These are phyloP conservation scores for Oscheius sp. DNA, from an alignment of 1,140 invertebrate species.

Conservation along the genomic window DNA sequence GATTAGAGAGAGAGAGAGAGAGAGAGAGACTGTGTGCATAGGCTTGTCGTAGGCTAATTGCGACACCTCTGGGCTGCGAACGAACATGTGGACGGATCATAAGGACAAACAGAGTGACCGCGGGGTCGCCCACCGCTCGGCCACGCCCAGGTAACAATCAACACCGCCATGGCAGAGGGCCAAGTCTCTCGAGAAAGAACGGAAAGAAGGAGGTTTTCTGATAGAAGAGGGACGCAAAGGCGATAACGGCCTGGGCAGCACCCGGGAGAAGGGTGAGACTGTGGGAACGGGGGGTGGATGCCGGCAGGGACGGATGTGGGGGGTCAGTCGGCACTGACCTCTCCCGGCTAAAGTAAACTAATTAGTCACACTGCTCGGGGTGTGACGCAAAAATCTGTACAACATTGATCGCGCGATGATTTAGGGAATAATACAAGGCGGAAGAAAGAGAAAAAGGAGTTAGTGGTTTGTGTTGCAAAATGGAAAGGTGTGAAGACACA, in stretches of 20 bases:
- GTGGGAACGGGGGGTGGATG: not conserved
- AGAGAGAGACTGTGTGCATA: constrained; percentile 7
- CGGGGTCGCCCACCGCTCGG: not conserved
- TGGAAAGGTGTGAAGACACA: too few species aligned
- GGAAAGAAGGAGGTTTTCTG: not conserved
- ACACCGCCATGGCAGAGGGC: not conserved
- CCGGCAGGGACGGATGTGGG: not conserved
- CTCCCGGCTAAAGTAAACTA: constrained; percentile 5
- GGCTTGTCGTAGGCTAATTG: not conserved
- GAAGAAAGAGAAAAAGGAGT: not conserved
- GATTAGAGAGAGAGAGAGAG: not conserved
- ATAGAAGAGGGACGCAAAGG: not conserved
- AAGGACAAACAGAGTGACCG: not conserved
- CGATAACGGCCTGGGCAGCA: not conserved
- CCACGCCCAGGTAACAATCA: not conserved
- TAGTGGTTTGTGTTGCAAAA: too few species aligned
- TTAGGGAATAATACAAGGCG: not conserved
- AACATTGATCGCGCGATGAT: not conserved
- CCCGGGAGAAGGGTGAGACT: not conserved
- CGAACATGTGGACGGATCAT: not conserved
- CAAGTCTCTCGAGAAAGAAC: not conserved
- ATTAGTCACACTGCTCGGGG: not conserved
- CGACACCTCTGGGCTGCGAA: constrained; percentile 6
- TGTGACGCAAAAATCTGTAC: not conserved
- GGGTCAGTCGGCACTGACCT: not conserved